Evolutionary conservation across 2,113 vertebrate species (phyloP).

Genomic region (Petrocephalus zakoni): DNA sequence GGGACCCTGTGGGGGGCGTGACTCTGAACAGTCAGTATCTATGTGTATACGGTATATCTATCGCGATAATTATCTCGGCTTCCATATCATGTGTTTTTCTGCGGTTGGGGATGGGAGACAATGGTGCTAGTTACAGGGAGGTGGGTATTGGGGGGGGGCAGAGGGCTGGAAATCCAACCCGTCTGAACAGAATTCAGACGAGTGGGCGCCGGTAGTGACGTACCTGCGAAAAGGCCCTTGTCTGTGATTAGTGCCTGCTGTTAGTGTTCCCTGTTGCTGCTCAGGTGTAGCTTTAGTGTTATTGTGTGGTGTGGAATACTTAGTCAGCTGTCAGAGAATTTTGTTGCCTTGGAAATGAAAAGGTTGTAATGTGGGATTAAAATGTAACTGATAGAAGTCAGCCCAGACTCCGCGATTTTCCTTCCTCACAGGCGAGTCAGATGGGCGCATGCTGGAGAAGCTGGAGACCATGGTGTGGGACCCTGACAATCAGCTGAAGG

Average conservation of each 20-base stretch:
- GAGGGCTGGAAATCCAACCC: too few species aligned
- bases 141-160: too few species aligned
- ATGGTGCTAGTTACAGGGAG: too few species aligned
- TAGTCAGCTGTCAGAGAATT: background rate
- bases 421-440: slow-evolving; percentile 49
- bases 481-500: slow-evolving; percentile 65
- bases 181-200: background rate
- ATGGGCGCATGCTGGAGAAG: slow-evolving; percentile 64
- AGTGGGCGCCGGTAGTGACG: background rate
- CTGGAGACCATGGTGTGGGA: slow-evolving; percentile 72
- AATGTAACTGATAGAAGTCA: background rate
- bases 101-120: background rate
- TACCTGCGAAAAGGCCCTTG: background rate
- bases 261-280: background rate
- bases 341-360: background rate
- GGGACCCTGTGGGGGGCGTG: too few species aligned
- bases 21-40: too few species aligned
- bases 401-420: background rate
- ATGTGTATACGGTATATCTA: background rate
- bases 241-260: background rate
- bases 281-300: background rate
- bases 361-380: background rate
- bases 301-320: background rate
- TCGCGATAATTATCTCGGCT: too few species aligned
- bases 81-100: background rate